These are phyloP conservation scores for Arizona elegans DNA, from an alignment of 2,113 vertebrate species.

Conservation along the genomic window DNA sequence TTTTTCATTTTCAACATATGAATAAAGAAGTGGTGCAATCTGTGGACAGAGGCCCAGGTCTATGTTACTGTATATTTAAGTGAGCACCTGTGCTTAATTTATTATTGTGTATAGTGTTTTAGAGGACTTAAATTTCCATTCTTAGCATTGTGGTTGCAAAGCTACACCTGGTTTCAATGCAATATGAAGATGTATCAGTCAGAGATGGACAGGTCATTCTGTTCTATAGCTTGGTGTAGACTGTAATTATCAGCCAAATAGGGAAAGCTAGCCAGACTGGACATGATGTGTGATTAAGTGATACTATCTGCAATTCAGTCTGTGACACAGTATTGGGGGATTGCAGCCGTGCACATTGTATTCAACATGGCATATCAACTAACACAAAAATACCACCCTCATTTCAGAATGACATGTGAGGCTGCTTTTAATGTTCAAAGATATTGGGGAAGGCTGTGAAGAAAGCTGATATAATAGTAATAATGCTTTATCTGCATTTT, in stretches of 20 bases:
- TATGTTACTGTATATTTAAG: no score
- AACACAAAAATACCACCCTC: background rate
- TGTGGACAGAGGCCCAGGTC: background rate
- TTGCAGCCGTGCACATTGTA: background rate
- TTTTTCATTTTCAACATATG: background rate
- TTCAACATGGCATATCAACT: background rate
- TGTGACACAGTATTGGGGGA: background rate
- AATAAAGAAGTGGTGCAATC: background rate
- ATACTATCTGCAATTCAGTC: background rate
- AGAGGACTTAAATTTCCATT: background rate
- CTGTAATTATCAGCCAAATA: background rate
- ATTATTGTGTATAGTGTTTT: background rate
- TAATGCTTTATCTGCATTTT: background rate
- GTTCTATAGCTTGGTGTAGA: background rate
- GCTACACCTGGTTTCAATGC: background rate
- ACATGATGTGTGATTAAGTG: background rate
- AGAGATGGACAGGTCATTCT: background rate
- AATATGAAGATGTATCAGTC: conserved; percentile 1
- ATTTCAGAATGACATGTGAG: background rate
- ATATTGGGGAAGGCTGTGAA: background rate
- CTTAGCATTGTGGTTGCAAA: background rate
- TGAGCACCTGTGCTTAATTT: background rate
- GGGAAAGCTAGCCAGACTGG: background rate
- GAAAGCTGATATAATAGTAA: background rate
- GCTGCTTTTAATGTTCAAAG: background rate